Evolutionary conservation across 2,113 vertebrate genomes (phyloP), one percentile per base, ranked within the genome.

Genomic region (Scatophagus argus): DNA sequence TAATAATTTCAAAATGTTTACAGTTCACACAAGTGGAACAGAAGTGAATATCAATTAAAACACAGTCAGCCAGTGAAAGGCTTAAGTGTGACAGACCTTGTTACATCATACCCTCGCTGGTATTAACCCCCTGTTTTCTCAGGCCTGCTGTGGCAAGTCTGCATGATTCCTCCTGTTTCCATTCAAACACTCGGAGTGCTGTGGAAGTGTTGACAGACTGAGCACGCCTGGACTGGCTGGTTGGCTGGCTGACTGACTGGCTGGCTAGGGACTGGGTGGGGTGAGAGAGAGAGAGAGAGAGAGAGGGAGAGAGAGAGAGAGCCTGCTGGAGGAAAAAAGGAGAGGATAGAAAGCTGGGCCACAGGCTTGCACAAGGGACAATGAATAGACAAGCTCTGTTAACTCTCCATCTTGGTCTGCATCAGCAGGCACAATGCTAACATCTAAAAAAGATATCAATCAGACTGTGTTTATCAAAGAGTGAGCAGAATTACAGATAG

Each of bases 141-240:
- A 62, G 52, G 74, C 73, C 77, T 68, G 64, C 65, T 83, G 76
- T 85, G 84, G 79, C 81, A 79, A 43, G 83, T 72, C 83, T 74
- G 79, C 44, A 34, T 59, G 81, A 61, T 82, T 74, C 74, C 71
- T 84, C 81, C 68, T 86, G 88, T 87, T 87, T 90, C 88, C 80
- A 90, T 90, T 88, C 81, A 90, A 87, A 89, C 78, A 77, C 68
- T 74, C 5, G 4, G 44, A 80, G 77, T 49, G 82, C 78, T 83
- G 84, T 74, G 84, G 62, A 89, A 81, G 90, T 91, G 89, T 95
- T 96, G 95, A 93, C 87, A 91, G 91, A 86, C 85, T 84, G 83
- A 91, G 88, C 89, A 89, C 29, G 82, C 88, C 86, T 8, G 66
- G 74, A 77, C 90, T 83, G 84, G 71, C 83, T 91, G 87, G 67